Percentiles rank a stretch among this genome's conserved stretches.
phyloP scores from a whole-genome alignment of 2,797 vertebrate species.

The Heterohyrax brucei region DNA sequence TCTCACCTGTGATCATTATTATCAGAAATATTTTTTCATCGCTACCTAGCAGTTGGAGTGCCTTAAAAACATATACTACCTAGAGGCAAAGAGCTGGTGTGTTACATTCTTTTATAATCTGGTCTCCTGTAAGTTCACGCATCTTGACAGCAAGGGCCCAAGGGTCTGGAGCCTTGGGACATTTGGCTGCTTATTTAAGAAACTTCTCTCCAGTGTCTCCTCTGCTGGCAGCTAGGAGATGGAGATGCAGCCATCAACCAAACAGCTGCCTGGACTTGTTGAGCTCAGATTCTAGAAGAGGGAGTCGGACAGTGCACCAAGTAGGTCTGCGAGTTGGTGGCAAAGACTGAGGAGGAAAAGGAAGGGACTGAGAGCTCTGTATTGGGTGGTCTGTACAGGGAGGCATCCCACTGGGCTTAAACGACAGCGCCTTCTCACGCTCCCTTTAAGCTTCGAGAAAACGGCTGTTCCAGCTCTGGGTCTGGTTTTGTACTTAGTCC shows the following conservation, averaged over 20 bases:
- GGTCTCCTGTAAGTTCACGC: background rate
- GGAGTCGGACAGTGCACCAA: too few relatives aligned
- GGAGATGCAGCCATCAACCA: too few relatives aligned
- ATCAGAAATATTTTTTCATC: background rate
- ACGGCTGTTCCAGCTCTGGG: background rate
- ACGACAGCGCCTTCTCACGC: background rate
- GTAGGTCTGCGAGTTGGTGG: too few relatives aligned
- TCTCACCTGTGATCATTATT: background rate
- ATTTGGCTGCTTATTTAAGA: too few relatives aligned
- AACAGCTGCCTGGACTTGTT: too few relatives aligned
- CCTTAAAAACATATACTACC: background rate
- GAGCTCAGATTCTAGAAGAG: too few relatives aligned
- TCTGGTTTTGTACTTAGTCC: slow-evolving; percentile 67
- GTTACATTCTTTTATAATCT: background rate
- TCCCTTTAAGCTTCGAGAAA: slow-evolving; percentile 44
- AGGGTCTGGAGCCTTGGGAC: too few relatives aligned
- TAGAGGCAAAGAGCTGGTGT: slow-evolving; percentile 9
- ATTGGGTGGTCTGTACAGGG: too few relatives aligned
- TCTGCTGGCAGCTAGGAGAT: too few relatives aligned
- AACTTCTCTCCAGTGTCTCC: too few relatives aligned
- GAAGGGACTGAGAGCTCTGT: too few relatives aligned
- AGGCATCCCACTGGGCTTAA: background rate
- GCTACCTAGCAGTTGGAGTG: background rate
- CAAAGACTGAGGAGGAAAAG: too few relatives aligned
- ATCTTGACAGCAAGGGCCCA: slow-evolving; percentile 39